These are phyloP conservation scores for Pteruthius melanotis DNA, from an alignment of 2,113 vertebrate genomes.

Conservation along the genomic window DNA sequence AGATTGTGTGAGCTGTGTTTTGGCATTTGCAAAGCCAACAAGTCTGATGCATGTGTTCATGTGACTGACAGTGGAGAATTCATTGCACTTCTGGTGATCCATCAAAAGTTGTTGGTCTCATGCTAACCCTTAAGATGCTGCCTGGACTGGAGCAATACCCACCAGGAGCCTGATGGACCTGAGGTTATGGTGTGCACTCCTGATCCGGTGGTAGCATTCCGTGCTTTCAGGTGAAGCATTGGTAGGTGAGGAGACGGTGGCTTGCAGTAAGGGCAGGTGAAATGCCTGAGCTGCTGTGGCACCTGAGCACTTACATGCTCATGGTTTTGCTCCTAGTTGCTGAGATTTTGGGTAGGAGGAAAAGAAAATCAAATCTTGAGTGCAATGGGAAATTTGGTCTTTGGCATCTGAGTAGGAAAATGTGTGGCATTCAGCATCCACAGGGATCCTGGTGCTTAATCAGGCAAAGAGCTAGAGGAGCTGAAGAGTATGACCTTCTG, in stretches of 20 bases:
- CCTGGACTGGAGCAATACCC: background rate
- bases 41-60: background rate
- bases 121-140: background rate
- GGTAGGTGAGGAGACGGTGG: background rate
- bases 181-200: background rate
- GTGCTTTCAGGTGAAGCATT: background rate
- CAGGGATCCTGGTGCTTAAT: background rate
- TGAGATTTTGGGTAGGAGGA: background rate
- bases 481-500: background rate
- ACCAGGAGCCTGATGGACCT: background rate
- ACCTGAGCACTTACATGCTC: background rate
- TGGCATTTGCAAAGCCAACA: background rate
- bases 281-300: background rate
- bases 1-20: background rate
- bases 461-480: background rate
- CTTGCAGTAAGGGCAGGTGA: background rate
- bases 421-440: background rate
- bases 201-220: accelerated
- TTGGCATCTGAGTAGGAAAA: background rate
- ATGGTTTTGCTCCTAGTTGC: background rate
- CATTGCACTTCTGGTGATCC: background rate
- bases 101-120: background rate
- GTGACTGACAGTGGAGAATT: background rate
- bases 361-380: background rate
- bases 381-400: background rate